These are phyloP conservation scores for Cyprinodon variegatus DNA, from an alignment of 2,113 vertebrate species.

Conservation along the genomic window DNA sequence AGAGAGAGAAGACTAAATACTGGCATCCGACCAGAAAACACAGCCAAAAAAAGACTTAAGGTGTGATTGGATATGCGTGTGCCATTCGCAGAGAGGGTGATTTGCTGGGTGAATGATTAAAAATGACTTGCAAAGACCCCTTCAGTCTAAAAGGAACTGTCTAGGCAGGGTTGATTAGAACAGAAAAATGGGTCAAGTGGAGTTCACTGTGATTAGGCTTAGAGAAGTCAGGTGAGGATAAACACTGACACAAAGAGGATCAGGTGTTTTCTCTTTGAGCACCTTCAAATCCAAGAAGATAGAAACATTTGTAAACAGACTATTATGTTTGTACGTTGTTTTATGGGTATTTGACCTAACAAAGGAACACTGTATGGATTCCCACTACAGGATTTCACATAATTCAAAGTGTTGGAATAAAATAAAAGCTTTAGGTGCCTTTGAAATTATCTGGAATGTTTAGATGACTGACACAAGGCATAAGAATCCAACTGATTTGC, in stretches of 20 bases:
- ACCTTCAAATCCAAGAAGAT: background rate
- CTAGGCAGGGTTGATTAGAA: background rate
- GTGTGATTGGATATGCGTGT: constrained; percentile 34
- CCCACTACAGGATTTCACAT: background rate
- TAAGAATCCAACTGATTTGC: background rate
- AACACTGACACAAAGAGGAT: background rate
- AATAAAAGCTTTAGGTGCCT: background rate
- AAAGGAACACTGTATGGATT: background rate
- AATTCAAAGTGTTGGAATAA: background rate
- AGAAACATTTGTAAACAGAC: background rate
- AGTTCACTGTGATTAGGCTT: background rate
- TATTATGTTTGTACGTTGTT: background rate
- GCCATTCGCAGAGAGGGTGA: constrained; percentile 7
- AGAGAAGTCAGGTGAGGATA: constrained; percentile 32
- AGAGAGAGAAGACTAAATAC: constrained; percentile 32
- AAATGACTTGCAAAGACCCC: constrained; percentile 39
- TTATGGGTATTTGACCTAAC: background rate
- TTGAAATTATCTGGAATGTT: background rate
- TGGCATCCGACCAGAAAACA: constrained; percentile 35
- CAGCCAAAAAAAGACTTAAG: constrained; percentile 50
- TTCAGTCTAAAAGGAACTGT: constrained; percentile 12
- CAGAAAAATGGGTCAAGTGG: background rate
- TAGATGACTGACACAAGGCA: background rate
- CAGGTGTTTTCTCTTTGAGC: background rate
- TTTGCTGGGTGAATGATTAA: background rate